These are phyloP conservation scores for Caenorhabditis sinica DNA, from an alignment of 2,888 invertebrate species.

Conservation along the genomic window DNA sequence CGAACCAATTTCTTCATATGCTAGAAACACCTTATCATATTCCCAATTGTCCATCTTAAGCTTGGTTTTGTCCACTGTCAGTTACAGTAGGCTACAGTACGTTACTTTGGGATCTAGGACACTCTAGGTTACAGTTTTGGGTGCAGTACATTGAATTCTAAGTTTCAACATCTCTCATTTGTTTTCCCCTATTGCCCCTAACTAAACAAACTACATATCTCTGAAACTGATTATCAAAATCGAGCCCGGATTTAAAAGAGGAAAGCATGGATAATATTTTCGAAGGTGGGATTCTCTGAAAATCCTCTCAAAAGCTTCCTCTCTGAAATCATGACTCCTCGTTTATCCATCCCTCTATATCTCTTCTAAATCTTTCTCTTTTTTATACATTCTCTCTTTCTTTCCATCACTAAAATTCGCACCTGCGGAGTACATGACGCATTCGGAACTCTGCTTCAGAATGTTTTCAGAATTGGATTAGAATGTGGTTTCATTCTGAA, in stretches of 20 bases:
- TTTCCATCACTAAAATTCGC: neutral
- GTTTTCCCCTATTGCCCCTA: neutral
- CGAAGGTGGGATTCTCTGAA: slow-evolving; percentile 20
- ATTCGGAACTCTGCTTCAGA: neutral
- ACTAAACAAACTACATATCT: neutral
- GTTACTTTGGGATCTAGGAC: too few relatives aligned
- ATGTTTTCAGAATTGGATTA: neutral
- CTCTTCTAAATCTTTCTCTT: neutral
- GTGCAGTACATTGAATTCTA: too few relatives aligned
- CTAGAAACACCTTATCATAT: too few relatives aligned
- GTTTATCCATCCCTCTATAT: neutral
- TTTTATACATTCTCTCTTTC: neutral
- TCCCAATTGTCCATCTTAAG: too few relatives aligned
- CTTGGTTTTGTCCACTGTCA: too few relatives aligned
- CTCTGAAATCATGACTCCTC: slow-evolving; percentile 10
- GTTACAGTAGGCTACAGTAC: too few relatives aligned
- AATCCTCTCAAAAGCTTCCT: neutral
- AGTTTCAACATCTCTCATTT: neutral
- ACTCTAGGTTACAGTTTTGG: too few relatives aligned
- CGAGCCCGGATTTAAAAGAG: neutral
- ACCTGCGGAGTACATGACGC: neutral
- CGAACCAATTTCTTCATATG: too few relatives aligned
- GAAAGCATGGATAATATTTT: slow-evolving; percentile 8
- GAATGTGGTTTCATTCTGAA: neutral
- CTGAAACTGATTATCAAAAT: neutral